Evolutionary conservation across 2,113 vertebrate species (phyloP).

Genomic region (Rousettus leschenaultii): DNA sequence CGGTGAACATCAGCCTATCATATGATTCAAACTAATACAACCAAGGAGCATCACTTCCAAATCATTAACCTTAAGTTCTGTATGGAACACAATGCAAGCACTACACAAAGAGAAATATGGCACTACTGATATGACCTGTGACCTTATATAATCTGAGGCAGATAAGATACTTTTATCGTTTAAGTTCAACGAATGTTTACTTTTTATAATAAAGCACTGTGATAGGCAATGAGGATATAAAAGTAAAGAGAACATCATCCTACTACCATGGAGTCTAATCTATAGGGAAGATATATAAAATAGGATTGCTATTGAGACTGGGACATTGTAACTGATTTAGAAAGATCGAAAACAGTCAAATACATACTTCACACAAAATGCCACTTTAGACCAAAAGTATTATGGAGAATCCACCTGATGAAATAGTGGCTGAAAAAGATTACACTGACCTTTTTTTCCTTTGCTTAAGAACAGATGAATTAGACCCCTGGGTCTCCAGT

Average conservation of each 20-base stretch:
- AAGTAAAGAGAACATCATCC: background rate
- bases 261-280: background rate
- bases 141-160: background rate
- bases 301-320: background rate
- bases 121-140: background rate
- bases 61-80: background rate
- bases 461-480: conserved; percentile 66
- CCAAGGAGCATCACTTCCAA: background rate
- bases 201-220: background rate
- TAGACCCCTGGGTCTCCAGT: conserved; percentile 81
- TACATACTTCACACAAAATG: conserved; percentile 4
- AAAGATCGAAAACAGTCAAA: background rate
- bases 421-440: conserved; percentile 22
- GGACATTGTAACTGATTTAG: background rate
- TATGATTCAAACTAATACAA: background rate
- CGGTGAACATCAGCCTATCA: background rate
- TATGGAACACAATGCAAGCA: background rate
- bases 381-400: background rate
- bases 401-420: background rate
- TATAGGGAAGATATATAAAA: background rate
- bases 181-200: background rate
- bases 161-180: background rate
- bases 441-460: conserved; percentile 70
- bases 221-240: background rate
- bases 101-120: background rate